Conservation (phyloP, 2,113 vertebrate species). For the Choloepus hoffmanni region DNA sequence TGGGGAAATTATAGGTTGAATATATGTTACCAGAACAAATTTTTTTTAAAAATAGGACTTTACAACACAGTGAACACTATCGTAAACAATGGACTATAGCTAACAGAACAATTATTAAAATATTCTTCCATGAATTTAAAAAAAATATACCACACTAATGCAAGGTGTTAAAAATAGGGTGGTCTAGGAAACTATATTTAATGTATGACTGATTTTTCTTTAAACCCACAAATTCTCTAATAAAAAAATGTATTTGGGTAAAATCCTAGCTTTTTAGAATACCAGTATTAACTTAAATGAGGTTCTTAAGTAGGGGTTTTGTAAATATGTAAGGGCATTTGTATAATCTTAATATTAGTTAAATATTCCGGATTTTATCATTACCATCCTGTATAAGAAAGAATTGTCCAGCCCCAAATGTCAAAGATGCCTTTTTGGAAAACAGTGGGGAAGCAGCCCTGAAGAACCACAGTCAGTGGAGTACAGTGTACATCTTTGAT, state of each 20-base stretch:
- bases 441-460: neutral
- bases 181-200: too few species aligned
- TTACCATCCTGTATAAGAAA: neutral
- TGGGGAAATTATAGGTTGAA: too few species aligned
- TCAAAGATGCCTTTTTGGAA: fast-evolving
- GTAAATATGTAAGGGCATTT: neutral
- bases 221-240: too few species aligned
- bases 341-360: neutral
- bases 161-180: too few species aligned
- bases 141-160: too few species aligned
- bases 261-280: neutral
- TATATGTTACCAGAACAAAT: too few species aligned
- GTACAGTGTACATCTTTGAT: neutral
- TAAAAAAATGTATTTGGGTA: neutral
- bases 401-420: neutral
- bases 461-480: fast-evolving
- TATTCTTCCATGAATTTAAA: too few species aligned
- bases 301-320: neutral
- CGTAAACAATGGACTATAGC: too few species aligned
- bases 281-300: neutral
- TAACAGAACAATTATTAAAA: too few species aligned
- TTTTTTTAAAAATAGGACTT: too few species aligned
- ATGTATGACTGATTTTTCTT: too few species aligned
- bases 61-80: too few species aligned
- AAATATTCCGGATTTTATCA: neutral